These are phyloP conservation scores for Agelastica alni DNA, from an alignment of 2,888 invertebrate genomes.

Conservation along the genomic window DNA sequence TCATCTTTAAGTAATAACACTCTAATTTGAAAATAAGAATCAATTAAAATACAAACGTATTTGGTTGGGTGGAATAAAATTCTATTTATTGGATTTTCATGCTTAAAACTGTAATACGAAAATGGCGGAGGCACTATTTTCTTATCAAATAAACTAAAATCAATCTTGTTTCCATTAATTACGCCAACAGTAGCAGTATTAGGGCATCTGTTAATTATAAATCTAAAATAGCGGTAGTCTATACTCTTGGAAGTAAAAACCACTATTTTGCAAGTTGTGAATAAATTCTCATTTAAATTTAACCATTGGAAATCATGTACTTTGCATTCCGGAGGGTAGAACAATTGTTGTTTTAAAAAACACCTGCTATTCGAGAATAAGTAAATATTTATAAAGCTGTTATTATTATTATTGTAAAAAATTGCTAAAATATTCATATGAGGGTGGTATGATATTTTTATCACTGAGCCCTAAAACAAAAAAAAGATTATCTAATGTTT, in stretches of 20 bases:
- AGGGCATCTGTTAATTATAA: constrained; percentile 27
- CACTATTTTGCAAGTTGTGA: constrained; percentile 29
- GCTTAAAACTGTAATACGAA: constrained; percentile 64
- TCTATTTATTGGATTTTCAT: constrained; percentile 63
- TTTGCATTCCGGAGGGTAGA: constrained; percentile 22
- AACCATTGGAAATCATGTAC: constrained; percentile 34
- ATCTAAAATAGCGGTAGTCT: constrained; percentile 29
- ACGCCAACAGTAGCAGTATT: constrained; percentile 65
- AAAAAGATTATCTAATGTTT: neutral
- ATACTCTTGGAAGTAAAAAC: constrained; percentile 31
- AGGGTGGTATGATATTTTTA: constrained; percentile 34
- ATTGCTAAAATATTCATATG: constrained; percentile 33
- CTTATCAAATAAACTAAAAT: constrained; percentile 74
- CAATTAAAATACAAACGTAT: constrained; percentile 32
- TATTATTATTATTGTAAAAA: constrained; percentile 19
- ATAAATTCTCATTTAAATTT: constrained; percentile 24
- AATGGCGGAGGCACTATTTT: constrained; percentile 85
- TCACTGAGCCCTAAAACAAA: constrained; percentile 36
- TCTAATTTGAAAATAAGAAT: constrained; percentile 28
- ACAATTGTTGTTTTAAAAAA: constrained; percentile 40
- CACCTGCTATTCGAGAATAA: constrained; percentile 36
- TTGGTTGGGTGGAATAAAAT: constrained; percentile 62
- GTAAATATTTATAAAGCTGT: constrained; percentile 36
- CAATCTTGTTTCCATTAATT: constrained; percentile 73
- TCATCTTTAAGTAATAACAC: constrained; percentile 20